Percentiles rank a stretch among this genome's conserved stretches.
phyloP scores from a whole-genome alignment of 1,140 invertebrate genomes.

The Aplysia californica region DNA sequence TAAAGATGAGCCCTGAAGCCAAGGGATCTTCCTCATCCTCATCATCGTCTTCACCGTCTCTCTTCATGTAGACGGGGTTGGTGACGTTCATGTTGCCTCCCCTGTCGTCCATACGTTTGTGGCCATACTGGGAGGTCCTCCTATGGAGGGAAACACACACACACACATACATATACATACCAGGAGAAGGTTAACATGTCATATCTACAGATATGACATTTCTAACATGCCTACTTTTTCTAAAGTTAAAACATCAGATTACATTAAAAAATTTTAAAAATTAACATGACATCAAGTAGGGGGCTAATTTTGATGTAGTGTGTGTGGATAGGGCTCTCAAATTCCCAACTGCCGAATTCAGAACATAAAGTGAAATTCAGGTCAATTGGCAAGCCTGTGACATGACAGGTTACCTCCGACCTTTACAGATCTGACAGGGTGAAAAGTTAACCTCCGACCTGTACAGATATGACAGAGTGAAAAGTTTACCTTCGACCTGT shows the following conservation, averaged over 20 bases:
- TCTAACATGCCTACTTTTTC: too few relatives aligned
- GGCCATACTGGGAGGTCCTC: conserved; percentile 73
- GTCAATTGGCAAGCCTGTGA: too few relatives aligned
- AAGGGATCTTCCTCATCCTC: conserved; percentile 73
- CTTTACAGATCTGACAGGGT: too few relatives aligned
- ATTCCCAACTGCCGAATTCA: too few relatives aligned
- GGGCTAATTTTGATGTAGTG: neutral
- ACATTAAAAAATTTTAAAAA: neutral
- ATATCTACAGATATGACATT: too few relatives aligned
- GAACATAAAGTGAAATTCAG: too few relatives aligned
- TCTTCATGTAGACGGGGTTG: conserved; percentile 86
- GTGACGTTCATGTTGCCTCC: conserved; percentile 78
- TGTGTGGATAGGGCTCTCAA: too few relatives aligned
- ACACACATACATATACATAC: neutral
- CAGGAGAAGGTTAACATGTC: neutral
- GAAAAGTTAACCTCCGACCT: too few relatives aligned
- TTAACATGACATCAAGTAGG: neutral
- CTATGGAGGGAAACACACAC: neutral
- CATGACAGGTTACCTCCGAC: too few relatives aligned
- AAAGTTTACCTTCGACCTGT: too few relatives aligned
- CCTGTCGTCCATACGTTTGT: conserved; percentile 79
- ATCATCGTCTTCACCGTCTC: conserved; percentile 72
- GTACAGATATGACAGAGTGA: too few relatives aligned
- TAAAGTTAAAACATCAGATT: neutral
- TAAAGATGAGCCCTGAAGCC: conserved; percentile 71